phyloP scores from a whole-genome alignment of 2,113 vertebrate species.

The Pelobates fuscus region DNA sequence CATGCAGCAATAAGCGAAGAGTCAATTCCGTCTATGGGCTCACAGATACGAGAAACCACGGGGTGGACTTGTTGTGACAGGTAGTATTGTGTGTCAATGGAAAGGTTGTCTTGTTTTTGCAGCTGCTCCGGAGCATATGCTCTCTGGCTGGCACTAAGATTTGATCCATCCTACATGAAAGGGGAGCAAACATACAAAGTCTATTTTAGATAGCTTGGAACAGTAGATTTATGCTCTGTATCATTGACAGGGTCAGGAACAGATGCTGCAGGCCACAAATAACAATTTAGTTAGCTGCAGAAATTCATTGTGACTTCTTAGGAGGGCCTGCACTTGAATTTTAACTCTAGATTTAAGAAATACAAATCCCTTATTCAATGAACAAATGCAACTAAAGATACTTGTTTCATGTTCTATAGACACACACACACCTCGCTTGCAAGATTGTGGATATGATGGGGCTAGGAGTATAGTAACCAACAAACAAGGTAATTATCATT shows the following conservation, averaged over 20 bases:
- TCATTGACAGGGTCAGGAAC: conserved; percentile 8
- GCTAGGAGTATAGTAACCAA: too few relatives aligned
- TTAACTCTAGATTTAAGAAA: too few relatives aligned
- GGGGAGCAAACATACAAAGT: conserved; percentile 37
- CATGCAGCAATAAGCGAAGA: conserved; percentile 87
- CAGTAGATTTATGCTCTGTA: conserved; percentile 39
- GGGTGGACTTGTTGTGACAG: conserved; percentile 95
- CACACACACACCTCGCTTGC: too few relatives aligned
- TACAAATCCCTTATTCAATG: too few relatives aligned
- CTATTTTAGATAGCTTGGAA: conserved; percentile 38
- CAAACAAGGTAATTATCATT: too few relatives aligned
- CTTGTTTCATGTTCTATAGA: too few relatives aligned
- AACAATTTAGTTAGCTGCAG: background rate
- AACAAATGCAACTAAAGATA: too few relatives aligned
- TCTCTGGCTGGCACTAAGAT: conserved; percentile 84
- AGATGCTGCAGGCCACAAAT: conserved; percentile 11
- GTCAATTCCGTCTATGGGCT: conserved; percentile 95
- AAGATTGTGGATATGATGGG: too few relatives aligned
- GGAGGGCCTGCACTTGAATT: too few relatives aligned
- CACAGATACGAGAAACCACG: conserved; percentile 93
- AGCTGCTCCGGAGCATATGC: conserved; percentile 93
- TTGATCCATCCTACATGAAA: conserved; percentile 85
- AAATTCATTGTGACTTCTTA: conserved; percentile 6
- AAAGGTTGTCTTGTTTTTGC: conserved; percentile 86
- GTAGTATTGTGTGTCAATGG: conserved; percentile 92